These are phyloP conservation scores for Scaptomyza pallida DNA, from an alignment of 1,140 invertebrate genomes.

Conservation along the genomic window DNA sequence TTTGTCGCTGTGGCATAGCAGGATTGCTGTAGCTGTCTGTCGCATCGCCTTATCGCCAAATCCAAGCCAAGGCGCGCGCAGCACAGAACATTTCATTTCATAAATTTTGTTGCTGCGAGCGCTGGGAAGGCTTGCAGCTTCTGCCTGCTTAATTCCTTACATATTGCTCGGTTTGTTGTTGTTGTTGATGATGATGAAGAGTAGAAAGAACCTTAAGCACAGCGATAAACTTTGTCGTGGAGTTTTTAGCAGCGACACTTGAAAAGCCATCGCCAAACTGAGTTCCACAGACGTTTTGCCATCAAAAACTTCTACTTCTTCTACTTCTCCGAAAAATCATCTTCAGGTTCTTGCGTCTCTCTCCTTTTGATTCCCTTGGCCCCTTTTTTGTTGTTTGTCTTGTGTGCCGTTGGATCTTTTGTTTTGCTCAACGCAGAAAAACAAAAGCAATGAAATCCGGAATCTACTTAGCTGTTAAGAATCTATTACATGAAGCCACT, in stretches of 20 bases:
- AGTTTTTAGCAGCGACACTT: constrained; percentile 43
- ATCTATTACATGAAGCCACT: constrained; percentile 46
- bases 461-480: constrained; percentile 54
- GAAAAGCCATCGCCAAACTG: constrained; percentile 39
- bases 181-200: constrained; percentile 1
- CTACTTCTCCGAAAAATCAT: constrained; percentile 25
- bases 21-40: constrained; percentile 24
- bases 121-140: constrained; percentile 19
- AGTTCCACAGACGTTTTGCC: constrained; percentile 34
- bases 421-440: constrained; percentile 38
- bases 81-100: constrained; percentile 46
- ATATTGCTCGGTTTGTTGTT: constrained; percentile 31
- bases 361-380: neutral
- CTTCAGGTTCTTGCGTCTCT: constrained; percentile 1
- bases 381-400: neutral
- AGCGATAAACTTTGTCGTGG: constrained; percentile 34
- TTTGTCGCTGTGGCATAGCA: neutral
- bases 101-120: constrained; percentile 34
- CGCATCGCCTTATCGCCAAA: constrained; percentile 30
- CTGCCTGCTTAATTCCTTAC: constrained; percentile 45
- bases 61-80: constrained; percentile 38
- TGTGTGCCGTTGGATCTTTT: constrained; percentile 19
- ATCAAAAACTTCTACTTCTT: constrained; percentile 39
- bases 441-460: constrained; percentile 48
- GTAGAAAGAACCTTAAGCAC: neutral